phyloP scores from a whole-genome alignment of 1,140 invertebrate genomes.

The Microvelia longipes region DNA sequence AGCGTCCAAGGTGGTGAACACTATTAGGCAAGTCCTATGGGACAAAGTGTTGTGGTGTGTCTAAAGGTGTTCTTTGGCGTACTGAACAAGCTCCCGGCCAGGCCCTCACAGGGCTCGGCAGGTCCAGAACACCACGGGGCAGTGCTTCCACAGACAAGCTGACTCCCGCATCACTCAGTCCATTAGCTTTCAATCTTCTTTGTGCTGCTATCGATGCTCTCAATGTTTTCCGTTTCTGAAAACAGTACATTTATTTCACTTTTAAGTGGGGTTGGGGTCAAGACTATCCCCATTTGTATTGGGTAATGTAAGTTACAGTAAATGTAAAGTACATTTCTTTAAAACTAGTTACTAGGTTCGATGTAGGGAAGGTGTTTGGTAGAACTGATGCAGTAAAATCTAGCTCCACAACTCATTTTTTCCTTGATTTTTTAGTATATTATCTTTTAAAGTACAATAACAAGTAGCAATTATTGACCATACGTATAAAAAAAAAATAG shows the following conservation, averaged over 20 bases:
- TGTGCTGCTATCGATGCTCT: slow-evolving; percentile 55
- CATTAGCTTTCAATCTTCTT: slow-evolving; percentile 62
- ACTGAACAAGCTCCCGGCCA: slow-evolving; percentile 16
- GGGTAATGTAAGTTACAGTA: too few species aligned
- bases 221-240: slow-evolving; percentile 66
- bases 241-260: slow-evolving; percentile 4
- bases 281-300: too few species aligned
- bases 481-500: too few species aligned
- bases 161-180: slow-evolving; percentile 52
- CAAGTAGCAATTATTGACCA: too few species aligned
- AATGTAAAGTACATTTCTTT: too few species aligned
- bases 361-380: too few species aligned
- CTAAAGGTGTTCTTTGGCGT: slow-evolving; percentile 12
- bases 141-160: slow-evolving; percentile 51
- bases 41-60: neutral
- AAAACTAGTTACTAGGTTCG: too few species aligned
- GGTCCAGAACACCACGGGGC: slow-evolving; percentile 22
- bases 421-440: too few species aligned
- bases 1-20: neutral
- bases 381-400: too few species aligned
- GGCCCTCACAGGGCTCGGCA: slow-evolving; percentile 22
- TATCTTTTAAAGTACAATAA: too few species aligned
- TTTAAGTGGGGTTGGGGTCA: too few species aligned
- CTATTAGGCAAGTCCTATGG: neutral
- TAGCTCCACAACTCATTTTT: too few species aligned